Base-by-base conservation (phyloP, 2,888 invertebrate species). In the Sinhomidia bicolor region DNA sequence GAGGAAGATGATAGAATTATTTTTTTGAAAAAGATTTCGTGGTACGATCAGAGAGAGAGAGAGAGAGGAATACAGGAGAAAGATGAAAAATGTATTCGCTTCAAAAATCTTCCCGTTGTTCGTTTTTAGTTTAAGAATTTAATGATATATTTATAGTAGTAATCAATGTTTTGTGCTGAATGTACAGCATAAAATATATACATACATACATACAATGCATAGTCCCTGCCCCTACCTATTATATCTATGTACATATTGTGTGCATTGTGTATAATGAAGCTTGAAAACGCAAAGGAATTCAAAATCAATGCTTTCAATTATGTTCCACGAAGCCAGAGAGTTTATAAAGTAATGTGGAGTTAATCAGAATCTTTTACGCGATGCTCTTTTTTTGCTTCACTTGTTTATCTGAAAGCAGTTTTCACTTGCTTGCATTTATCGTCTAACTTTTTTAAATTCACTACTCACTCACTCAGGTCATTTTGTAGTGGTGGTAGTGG, bases 371-470 rank as follows among this genome's bases (percentile, higher is more conserved):
- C 26, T 3, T 26, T 0, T 41, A 20, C 68, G 32, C 9, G n/a
- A 32, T 41, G 23, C 74, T 68, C 74, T 36, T 74, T 83, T 83
- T 60, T 83, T 74, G 74, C 74, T 83, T 83, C 51, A 83, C 57
- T 83, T 74, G 83, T 71, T 71, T 74, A 74, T 83, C 83, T 74
- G 74, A 83, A 83, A 83, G 60, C 71, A 83, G 54, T 83, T 68
- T 83, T 83, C 83, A 57, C 41, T 83, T 57, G 74, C 54, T n/a
- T 54, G 36, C 26, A 3, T 47, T 6, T 12, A 4, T 32, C 65
- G 23, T 29, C 29, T n/a, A n/a, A n/a, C n/a, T n/a, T 26, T 26
- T 26, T 62, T n/a, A 14, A 14, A 14, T 14, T 23, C 60, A 26
- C 29, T 62, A 9, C 47, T 65, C 44, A 7, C 9, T 57, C 32